Evolutionary conservation across 1,140 invertebrate genomes (phyloP), one percentile per base, ranked within the genome.

Genomic region (Drosophila chauvacae): DNA sequence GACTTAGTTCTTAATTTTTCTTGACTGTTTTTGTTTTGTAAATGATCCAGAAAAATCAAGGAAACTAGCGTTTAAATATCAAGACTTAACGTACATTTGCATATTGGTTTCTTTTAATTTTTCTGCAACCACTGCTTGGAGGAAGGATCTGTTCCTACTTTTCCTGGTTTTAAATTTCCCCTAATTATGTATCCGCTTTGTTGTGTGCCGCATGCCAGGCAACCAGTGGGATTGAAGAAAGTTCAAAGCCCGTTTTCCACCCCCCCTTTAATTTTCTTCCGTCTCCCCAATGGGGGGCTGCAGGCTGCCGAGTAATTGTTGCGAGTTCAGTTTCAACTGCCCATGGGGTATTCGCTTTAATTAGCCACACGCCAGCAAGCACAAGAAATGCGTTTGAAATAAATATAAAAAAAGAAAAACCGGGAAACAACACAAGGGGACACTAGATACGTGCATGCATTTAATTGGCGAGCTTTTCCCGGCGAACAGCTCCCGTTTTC

Each of bases 101-200:
- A 16, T 37, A 35, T 60, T 28, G 5, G 6, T 23, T 28, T 39
- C 3, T 18, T 33, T n/a, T 3, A 30, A 47, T 48, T 47, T 48
- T 13, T 6, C 10, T 2, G 13, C 37, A 44, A 30, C 23, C 39
- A 20, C 14, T 37, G 23, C 3, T 45, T 37, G 6, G 1, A 26
- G 18, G n/a, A 74, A 55, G 68, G 28, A 74, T 47, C 28, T 64
- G 45, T 41, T 48, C 33, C 60, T 37, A 13, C 37, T 28, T 7
- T 23, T 55, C 14, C 14, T 33, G 37, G 53, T 30, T 64, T 78
- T 47, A 44, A 42, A 61, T 77, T 64, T 58, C 57, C 68, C 73
- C 77, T 88, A 88, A 88, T 90, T 81, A 88, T 88, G 80, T 90
- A 41, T 78, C 76, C 42, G 59, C 70, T 86, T 86, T 74, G 61